A percentile compares a stretch with the other conserved stretches of the same genome.
These are phyloP conservation scores for Labeo catla DNA, from an alignment of 2,113 vertebrate species.

Conservation along the genomic window DNA sequence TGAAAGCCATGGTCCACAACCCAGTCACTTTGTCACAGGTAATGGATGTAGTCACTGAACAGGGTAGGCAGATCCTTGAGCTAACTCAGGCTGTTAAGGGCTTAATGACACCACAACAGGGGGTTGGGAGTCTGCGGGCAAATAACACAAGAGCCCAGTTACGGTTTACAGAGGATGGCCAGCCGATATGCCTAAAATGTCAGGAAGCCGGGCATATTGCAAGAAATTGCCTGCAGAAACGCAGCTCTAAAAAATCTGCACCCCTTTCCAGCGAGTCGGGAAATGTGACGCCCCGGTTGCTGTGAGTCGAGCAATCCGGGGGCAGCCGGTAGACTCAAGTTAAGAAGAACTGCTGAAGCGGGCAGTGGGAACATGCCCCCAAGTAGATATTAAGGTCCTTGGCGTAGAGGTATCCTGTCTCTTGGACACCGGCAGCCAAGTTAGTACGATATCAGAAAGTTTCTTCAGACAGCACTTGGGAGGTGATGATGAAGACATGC, in stretches of 20 bases:
- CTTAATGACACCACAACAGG: background rate
- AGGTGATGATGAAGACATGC: too few relatives aligned
- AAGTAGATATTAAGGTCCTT: background rate
- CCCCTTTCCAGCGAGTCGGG: background rate
- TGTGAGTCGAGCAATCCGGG: background rate
- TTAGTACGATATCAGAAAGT: background rate
- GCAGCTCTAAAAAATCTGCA: background rate
- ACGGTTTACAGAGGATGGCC: background rate
- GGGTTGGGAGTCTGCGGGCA: background rate
- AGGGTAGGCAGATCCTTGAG: background rate
- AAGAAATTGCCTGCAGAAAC: background rate
- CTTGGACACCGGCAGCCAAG: background rate
- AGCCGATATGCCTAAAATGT: slow-evolving; percentile 7
- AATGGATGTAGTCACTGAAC: slow-evolving; percentile 13
- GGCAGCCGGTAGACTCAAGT: background rate
- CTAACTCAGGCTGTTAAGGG: background rate
- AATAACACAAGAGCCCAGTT: background rate
- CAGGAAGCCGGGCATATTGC: background rate
- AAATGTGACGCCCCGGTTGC: background rate
- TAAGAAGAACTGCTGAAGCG: background rate
- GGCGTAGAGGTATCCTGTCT: background rate
- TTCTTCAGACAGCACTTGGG: slow-evolving; percentile 8
- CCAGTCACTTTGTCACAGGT: background rate
- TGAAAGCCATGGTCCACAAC: background rate
- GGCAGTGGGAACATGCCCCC: background rate